Conservation (phyloP, 2,113 vertebrate genomes). For the Cyprinodon variegatus region DNA sequence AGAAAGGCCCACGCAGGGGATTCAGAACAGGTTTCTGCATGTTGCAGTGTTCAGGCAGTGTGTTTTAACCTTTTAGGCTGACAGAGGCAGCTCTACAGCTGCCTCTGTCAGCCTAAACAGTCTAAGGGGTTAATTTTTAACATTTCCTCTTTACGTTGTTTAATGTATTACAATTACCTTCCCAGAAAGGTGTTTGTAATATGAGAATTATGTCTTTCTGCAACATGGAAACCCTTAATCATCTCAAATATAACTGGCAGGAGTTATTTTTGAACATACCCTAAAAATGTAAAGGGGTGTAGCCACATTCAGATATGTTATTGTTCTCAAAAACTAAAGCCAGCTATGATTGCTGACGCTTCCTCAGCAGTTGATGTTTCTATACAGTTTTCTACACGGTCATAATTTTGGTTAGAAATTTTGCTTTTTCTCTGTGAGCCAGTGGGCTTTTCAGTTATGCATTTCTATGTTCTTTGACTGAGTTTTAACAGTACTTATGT, state of each 20-base stretch:
- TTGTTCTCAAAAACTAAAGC: not conserved
- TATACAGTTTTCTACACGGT: not conserved
- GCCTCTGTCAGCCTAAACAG: not conserved
- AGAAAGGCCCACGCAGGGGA: not conserved
- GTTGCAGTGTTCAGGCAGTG: not conserved
- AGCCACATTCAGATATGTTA: too few species aligned
- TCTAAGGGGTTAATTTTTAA: constrained; percentile 43
- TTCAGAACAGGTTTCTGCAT: not conserved
- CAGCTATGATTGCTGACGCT: not conserved
- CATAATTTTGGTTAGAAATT: not conserved
- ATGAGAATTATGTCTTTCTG: constrained; percentile 14
- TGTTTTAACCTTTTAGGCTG: not conserved
- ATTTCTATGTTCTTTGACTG: not conserved
- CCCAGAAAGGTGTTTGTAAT: not conserved
- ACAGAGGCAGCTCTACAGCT: not conserved
- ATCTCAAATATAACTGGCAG: constrained; percentile 5
- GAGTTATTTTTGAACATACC: constrained; percentile 4
- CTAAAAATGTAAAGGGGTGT: not conserved
- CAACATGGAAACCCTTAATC: not conserved
- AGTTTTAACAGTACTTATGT: too few species aligned
- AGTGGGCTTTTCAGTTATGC: not conserved
- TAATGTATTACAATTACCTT: constrained; percentile 27
- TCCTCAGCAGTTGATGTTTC: not conserved
- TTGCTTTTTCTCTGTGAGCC: not conserved
- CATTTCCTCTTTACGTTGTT: constrained; percentile 3